Conservation (phyloP, 2,113 vertebrate genomes). For the Psophia crepitans region DNA sequence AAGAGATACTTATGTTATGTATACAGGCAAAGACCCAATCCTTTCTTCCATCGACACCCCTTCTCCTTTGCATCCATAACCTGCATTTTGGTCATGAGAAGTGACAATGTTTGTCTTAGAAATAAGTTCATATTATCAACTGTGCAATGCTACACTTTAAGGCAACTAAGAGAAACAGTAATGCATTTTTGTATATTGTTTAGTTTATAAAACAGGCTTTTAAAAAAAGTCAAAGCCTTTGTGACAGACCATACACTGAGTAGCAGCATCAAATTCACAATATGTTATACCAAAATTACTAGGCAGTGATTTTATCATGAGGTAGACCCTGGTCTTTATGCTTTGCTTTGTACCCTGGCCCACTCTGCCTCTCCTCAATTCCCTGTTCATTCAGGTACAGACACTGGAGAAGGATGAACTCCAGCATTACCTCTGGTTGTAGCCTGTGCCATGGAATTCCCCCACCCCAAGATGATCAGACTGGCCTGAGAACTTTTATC, state of each 20-base stretch:
- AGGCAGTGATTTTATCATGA: not conserved
- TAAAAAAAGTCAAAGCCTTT: not conserved
- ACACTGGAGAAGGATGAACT: not conserved
- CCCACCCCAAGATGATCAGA: not conserved
- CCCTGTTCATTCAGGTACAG: too few relatives aligned
- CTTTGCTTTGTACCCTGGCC: not conserved
- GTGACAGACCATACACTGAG: not conserved
- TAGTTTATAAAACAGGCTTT: not conserved
- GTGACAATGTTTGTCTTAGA: not conserved
- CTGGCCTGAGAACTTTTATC: not conserved
- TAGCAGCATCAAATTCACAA: not conserved
- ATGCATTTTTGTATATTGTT: not conserved
- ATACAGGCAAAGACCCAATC: not conserved
- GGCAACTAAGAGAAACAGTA: not conserved
- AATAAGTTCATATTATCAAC: not conserved
- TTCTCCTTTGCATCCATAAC: not conserved
- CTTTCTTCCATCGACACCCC: not conserved
- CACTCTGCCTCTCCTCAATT: not conserved
- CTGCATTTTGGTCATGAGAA: not conserved
- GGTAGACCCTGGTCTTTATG: not conserved
- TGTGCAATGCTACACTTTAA: not conserved
- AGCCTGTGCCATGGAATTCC: not conserved
- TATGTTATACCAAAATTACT: not conserved
- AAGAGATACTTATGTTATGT: not conserved
- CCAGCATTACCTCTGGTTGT: not conserved